These are phyloP conservation scores for Nudaria mundana DNA, from an alignment of 2,888 invertebrate species.

Conservation along the genomic window DNA sequence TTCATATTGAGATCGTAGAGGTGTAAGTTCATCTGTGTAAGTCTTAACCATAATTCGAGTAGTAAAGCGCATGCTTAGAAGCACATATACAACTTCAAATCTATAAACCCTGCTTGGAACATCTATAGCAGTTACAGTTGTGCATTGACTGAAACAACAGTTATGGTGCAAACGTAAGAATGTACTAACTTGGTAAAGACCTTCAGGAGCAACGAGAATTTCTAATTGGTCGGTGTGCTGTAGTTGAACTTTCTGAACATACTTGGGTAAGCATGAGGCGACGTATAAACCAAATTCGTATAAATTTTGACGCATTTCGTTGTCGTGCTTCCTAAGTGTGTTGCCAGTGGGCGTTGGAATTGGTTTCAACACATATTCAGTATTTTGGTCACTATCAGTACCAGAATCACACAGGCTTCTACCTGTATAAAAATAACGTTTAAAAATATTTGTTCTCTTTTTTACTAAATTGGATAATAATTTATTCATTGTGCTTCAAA, in stretches of 20 bases:
- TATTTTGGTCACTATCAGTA: background rate
- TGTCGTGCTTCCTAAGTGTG: slow-evolving; percentile 59
- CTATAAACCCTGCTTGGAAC: slow-evolving; percentile 61
- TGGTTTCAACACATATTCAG: slow-evolving; percentile 23
- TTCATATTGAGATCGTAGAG: slow-evolving; percentile 53
- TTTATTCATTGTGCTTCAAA: background rate
- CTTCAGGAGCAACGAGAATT: slow-evolving; percentile 61
- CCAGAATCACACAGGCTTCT: background rate
- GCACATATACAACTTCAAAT: slow-evolving; percentile 62
- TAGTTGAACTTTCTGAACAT: slow-evolving; percentile 65
- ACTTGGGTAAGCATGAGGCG: slow-evolving; percentile 67
- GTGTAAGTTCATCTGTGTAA: slow-evolving; percentile 69
- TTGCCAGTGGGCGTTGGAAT: slow-evolving; percentile 42
- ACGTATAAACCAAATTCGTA: slow-evolving; percentile 71
- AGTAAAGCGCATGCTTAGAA: slow-evolving; percentile 55
- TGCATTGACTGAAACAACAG: slow-evolving; percentile 59
- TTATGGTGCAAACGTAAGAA: slow-evolving; percentile 64
- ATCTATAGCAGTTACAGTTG: slow-evolving; percentile 59
- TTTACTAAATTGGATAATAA: background rate
- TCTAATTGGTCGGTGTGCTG: slow-evolving; percentile 66
- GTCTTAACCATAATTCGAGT: slow-evolving; percentile 57
- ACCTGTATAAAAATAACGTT: slow-evolving; percentile 4
- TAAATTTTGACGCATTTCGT: slow-evolving; percentile 49
- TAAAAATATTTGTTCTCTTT: background rate
- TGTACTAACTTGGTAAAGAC: slow-evolving; percentile 53